Evolutionary conservation across 2,113 vertebrate species (phyloP), one percentile per base, ranked within the genome.

Genomic region (Barnardius zonarius): DNA sequence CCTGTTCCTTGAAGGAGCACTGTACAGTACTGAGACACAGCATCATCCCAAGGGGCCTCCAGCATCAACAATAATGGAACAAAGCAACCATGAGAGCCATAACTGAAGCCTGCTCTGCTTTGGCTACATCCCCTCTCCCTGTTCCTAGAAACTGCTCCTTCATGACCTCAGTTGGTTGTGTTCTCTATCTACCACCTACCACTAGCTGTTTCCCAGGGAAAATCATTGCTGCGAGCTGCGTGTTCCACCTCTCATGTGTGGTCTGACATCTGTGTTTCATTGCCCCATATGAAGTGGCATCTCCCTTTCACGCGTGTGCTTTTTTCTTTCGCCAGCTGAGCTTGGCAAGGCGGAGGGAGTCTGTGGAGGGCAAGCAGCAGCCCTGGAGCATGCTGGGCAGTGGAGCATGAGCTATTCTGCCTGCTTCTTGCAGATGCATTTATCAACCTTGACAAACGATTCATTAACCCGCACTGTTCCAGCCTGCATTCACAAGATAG

Each of bases 211-310:
- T 74, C 23, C 37, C 52, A 59, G 61, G 75, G 76, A 77, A 74
- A 93, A 83, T 62, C n/a, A 48, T 16, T 1, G 1, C 68, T 31
- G 23, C 0, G 0, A 70, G 51, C 46, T 78, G n/a, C 44, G 63
- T 49, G 67, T 59, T 31, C 51, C 61, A 55, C 64, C 48, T 62
- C 25, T 24, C 5, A 33, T 88, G 92, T 83, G 92, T 95, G 92
- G 86, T 95, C 92, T 11, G 3, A 73, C 91, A 88, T 93, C 77
- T 95, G 92, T 33, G 30, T 91, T 62, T 80, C 91, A 77, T 93
- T 76, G 93, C 37, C 41, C 59, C 0, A 4, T 66, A 49, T 75
- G 69, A 86, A 93, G 69, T 30, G 57, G 64, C 92, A 86, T 78
- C 69, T 87, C 73, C 51, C 35, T 93, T 84, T 82, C 81, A 91